These are phyloP conservation scores for Macaria notata DNA, from an alignment of 2,888 invertebrate species.

Conservation along the genomic window DNA sequence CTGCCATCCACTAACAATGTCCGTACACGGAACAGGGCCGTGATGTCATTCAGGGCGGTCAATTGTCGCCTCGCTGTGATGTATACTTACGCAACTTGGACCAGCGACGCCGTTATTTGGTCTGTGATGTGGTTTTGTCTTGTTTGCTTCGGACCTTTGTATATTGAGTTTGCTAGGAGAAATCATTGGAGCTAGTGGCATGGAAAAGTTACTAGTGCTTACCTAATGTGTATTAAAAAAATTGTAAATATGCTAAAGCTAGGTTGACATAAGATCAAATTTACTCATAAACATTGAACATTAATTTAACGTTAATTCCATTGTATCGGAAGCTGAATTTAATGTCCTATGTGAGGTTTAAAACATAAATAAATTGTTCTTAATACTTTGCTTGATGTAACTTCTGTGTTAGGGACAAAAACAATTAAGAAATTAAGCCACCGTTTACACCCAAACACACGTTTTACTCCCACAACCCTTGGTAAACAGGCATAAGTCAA, in stretches of 20 bases:
- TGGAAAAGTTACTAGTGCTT: too few species aligned
- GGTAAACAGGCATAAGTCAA: conserved; percentile 3
- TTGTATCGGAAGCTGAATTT: too few species aligned
- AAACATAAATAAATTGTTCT: too few species aligned
- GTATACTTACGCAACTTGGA: conserved; percentile 14
- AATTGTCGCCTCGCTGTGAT: conserved; percentile 15
- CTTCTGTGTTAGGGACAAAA: background rate
- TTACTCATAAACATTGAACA: too few species aligned
- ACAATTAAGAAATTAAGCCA: background rate
- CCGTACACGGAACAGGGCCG: conserved; percentile 5
- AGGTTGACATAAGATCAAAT: too few species aligned
- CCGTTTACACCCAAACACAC: background rate
- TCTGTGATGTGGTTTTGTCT: conserved; percentile 8
- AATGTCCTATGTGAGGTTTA: too few species aligned
- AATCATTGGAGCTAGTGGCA: too few species aligned
- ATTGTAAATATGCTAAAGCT: too few species aligned
- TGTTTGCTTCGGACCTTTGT: conserved; percentile 3
- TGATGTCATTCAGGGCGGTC: conserved; percentile 17
- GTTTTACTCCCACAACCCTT: background rate
- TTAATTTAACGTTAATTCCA: too few species aligned
- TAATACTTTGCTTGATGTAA: background rate
- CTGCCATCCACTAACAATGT: background rate
- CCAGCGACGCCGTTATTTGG: conserved; percentile 9
- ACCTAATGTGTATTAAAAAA: too few species aligned
- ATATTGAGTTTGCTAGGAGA: too few species aligned